Base-by-base conservation (phyloP, 2,797 vertebrate genomes). In the Huso huso region DNA sequence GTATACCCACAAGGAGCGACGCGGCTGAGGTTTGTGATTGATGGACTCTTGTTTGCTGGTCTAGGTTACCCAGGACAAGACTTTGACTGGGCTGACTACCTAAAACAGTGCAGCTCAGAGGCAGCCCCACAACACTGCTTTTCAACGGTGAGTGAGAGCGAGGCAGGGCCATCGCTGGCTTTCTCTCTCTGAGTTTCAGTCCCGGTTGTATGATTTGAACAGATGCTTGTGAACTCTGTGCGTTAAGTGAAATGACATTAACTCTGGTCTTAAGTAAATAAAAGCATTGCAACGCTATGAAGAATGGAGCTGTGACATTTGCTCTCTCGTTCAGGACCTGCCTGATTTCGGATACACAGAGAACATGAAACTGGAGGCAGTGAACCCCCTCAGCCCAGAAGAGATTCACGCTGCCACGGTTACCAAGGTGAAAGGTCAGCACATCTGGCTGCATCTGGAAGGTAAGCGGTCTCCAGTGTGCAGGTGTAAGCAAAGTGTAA, bases 61-160 rank as follows among this genome's bases (percentile, higher is more conserved):
- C n/a, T 71, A 99, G 96, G 96, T 67, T 93, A 91, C 83, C 90
- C 93, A 61, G 91, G 93, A 70, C 91, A 95, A 77, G 94, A 97
- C 85, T 98, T 99, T 11, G 94, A 97, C 73, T 99, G 96, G 96
- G 95, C 96, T 0, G 94, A 97, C 81, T 97, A 99, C 87, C 89
- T 99, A 86, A 97, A 96, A 74, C 91, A 93, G 66, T 95, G 92
- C 1, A 92, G 93, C 75, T 90, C 95, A n/a, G 93, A 94, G 74
- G 93, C 95, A 5, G 96, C 94, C 72, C 94, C 96, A 49, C 91
- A 97, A 79, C 92, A 90, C 75, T 96, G 94, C 80, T 98, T 99
- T 76, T 90, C 94, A 49, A 68, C n/a, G 78, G 96, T 98, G 85
- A 94, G 93, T 83, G 67, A 61, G 13, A 18, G 18, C 23, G 23